Evolutionary conservation across 2,888 invertebrate species (phyloP).

Genomic region (Nomada hirtipes): DNA sequence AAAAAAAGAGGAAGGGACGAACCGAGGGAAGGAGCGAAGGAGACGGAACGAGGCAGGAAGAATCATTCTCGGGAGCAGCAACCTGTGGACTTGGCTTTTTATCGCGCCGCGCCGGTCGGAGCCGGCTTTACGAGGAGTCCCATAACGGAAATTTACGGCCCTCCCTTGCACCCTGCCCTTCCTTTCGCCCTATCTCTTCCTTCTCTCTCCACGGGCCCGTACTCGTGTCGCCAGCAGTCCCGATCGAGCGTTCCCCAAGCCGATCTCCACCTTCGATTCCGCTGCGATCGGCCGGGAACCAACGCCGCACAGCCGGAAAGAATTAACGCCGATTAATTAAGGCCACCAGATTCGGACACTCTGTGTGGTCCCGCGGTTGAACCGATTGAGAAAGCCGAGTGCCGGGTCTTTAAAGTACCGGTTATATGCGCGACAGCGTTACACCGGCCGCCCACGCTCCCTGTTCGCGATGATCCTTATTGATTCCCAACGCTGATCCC

Average conservation of each 20-base stretch:
- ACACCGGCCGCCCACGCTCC: constrained; percentile 49
- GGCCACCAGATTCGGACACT: constrained; percentile 60
- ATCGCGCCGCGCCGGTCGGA: constrained; percentile 73
- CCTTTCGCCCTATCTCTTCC: constrained; percentile 39
- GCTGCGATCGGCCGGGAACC: constrained; percentile 37
- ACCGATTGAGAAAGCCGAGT: constrained; percentile 25
- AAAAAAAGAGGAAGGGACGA: constrained; percentile 27
- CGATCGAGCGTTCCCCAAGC: constrained; percentile 19
- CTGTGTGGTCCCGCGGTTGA: constrained; percentile 65
- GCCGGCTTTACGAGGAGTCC: constrained; percentile 75
- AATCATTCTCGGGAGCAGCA: constrained; percentile 72
- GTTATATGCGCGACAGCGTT: constrained; percentile 53
- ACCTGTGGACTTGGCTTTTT: constrained; percentile 73
- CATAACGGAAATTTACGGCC: constrained; percentile 74
- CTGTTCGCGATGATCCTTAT: constrained; percentile 44
- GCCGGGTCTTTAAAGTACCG: constrained; percentile 47
- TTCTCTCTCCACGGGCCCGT: not conserved
- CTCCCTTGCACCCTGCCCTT: constrained; percentile 60
- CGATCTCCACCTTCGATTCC: constrained; percentile 24
- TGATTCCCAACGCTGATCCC: constrained; percentile 33
- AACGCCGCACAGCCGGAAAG: constrained; percentile 57
- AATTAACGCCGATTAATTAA: constrained; percentile 74
- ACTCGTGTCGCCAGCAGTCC: constrained; percentile 24
- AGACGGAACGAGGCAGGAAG: constrained; percentile 46
- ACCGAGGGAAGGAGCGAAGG: constrained; percentile 12